Base-by-base conservation (phyloP, 2,797 vertebrate genomes). In the Florisuga fusca region DNA sequence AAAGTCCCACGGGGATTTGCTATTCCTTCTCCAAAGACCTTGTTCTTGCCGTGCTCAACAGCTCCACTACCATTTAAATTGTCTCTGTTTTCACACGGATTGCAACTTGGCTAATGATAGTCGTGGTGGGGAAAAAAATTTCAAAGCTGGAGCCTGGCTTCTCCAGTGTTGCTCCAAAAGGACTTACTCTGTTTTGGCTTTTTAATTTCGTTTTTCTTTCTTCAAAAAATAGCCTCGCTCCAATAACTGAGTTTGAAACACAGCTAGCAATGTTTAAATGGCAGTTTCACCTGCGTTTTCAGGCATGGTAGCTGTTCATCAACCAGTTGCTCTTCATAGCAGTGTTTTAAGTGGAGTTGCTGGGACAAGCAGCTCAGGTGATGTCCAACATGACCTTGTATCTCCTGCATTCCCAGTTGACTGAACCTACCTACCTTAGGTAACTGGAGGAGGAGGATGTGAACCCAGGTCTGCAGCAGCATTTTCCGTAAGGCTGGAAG, bases 61-160 rank as follows among this genome's bases (percentile, higher is more conserved):
- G 50, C 58, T 84, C 61, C 57, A 78, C 53, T 45, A 12, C 63
- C 46, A 54, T 67, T 87, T 62, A 50, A 36, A 33, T 62, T 29
- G 9, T n/a, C 76, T 38, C 0, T 0, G 43, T 33, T 84, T 93
- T 85, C 1, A 0, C 33, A 48, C 0, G 0, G 69, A 76, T 90
- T 93, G 59, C 0, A 0, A 43, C 66, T 68, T 68, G 75, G 58
- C 64, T 61, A 68, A 50, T 11, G 80, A n/a, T 19, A 79, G 63
- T 10, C 5, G 2, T 33, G 76, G 29, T 2, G 15, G 29, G 55
- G 58, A 38, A 72, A 72, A 72, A 36, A 75, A 29, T 27, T 27
- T 58, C 27, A 61, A 34, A 84, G 48, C 31, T n/a, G 38, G 51
- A 83, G 41, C 29, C 82, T 48, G 53, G 63, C 64, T 77, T 76